Evolutionary conservation across 2,888 invertebrate species (phyloP), one percentile per base, ranked within the genome.

Genomic region (Microdon myrmicae): DNA sequence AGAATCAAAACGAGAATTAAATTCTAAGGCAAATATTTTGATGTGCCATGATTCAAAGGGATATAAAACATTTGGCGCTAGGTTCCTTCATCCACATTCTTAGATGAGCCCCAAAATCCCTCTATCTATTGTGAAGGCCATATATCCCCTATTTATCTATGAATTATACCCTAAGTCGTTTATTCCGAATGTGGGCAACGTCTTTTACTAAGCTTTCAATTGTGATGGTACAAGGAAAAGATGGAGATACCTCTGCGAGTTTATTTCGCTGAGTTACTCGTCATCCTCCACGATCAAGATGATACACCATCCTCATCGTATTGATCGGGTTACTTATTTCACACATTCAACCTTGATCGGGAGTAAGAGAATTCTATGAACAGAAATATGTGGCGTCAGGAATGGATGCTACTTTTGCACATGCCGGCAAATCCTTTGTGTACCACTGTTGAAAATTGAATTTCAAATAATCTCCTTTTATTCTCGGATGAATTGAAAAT

Each of bases 371-470:
- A n/a, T n/a, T n/a, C n/a, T n/a, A n/a, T n/a, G n/a, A n/a, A n/a
- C n/a, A n/a, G n/a, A n/a, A n/a, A n/a, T n/a, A n/a, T n/a, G n/a
- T n/a, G n/a, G n/a, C n/a, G n/a, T n/a, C n/a, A n/a, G n/a, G n/a
- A n/a, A n/a, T n/a, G n/a, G n/a, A n/a, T n/a, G n/a, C 16, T 44
- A 9, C 45, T 35, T 56, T 51, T 51, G 41, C 64, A 47, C 56
- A 43, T 64, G 58, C 51, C 58, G 51, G 64, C 64, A 58, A 64
- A 43, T 72, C 71, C 71, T 71, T 69, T 70, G 71, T 70, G 71
- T 71, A 69, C 69, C 67, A 71, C 71, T 72, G 68, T 56, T 66
- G 68, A 66, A 71, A 71, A 72, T 72, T 72, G 71, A 71, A 72
- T 72, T 71, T 69, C 68, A 72, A 71, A 72, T 71, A 69, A 70